These are phyloP conservation scores for Benitochromis conjunctus DNA, from an alignment of 2,113 vertebrate species.

Conservation along the genomic window DNA sequence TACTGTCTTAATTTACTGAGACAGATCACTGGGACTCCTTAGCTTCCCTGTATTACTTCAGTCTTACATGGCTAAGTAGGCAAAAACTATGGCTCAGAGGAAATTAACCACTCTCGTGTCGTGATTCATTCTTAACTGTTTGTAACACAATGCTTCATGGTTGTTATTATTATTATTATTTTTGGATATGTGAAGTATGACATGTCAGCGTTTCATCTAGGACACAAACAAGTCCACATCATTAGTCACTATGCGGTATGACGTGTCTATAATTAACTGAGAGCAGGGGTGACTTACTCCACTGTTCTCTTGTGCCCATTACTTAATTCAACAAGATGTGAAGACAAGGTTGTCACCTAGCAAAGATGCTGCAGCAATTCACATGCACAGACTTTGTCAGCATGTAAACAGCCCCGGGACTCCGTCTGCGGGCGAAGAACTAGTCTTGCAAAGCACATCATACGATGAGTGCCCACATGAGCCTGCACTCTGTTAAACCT, in stretches of 20 bases:
- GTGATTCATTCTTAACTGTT: background rate
- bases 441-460: constrained; percentile 42
- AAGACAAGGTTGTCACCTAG: constrained; percentile 39
- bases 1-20: background rate
- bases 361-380: constrained; percentile 20
- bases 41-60: background rate
- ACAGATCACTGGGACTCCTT: background rate
- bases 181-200: background rate
- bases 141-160: background rate
- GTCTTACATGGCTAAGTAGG: background rate
- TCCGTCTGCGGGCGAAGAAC: constrained; percentile 26
- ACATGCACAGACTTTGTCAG: constrained; percentile 48
- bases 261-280: constrained; percentile 49
- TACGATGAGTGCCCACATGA: constrained; percentile 37
- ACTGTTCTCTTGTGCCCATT: constrained; percentile 38
- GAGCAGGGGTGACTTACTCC: constrained; percentile 36
- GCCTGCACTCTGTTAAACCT: constrained; percentile 49
- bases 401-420: constrained; percentile 63
- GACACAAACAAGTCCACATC: constrained; percentile 50
- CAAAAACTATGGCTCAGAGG: background rate
- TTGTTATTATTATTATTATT: background rate
- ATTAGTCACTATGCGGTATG: constrained; percentile 33
- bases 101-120: background rate
- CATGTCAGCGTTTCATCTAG: constrained; percentile 45
- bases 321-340: constrained; percentile 61